Percentiles rank a stretch among this genome's conserved stretches.
Evolutionary conservation across 2,888 invertebrate genomes (phyloP).

Genomic region (Stenodema calcarata): DNA sequence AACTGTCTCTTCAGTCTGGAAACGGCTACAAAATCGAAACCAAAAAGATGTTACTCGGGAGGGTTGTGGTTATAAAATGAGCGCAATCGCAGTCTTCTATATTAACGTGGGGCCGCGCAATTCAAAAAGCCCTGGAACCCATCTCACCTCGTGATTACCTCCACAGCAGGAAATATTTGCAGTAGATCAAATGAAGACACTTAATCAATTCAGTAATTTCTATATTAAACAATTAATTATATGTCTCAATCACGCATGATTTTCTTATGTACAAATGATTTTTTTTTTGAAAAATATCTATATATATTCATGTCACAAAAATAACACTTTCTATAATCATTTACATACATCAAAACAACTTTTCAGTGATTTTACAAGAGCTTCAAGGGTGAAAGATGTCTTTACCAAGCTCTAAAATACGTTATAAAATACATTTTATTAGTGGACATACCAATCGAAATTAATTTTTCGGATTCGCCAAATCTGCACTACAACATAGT

Average conservation of each 20-base stretch:
- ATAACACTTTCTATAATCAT: slow-evolving; percentile 7
- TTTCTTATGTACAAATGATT: slow-evolving; percentile 15
- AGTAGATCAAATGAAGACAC: background rate
- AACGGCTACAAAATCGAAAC: too few relatives aligned
- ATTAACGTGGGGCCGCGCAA: too few relatives aligned
- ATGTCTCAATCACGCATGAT: background rate
- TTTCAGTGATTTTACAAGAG: background rate
- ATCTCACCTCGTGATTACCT: too few relatives aligned
- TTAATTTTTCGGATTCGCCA: background rate
- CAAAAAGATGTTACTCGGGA: too few relatives aligned
- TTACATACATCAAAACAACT: background rate
- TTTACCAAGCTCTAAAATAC: background rate
- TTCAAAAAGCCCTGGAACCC: too few relatives aligned
- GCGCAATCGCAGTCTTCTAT: too few relatives aligned
- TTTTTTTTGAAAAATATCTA: slow-evolving; percentile 28
- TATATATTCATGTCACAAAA: slow-evolving; percentile 23
- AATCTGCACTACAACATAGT: background rate
- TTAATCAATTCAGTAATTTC: background rate
- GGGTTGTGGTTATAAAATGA: too few relatives aligned
- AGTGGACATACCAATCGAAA: background rate
- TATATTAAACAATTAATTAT: background rate
- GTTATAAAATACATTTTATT: background rate
- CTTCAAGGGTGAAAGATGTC: background rate
- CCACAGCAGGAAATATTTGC: too few relatives aligned
- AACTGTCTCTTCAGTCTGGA: too few relatives aligned